Percentiles rank a stretch among this genome's conserved stretches.
Evolutionary conservation across 2,113 vertebrate species (phyloP).

Genomic region (Dasypus novemcinctus): DNA sequence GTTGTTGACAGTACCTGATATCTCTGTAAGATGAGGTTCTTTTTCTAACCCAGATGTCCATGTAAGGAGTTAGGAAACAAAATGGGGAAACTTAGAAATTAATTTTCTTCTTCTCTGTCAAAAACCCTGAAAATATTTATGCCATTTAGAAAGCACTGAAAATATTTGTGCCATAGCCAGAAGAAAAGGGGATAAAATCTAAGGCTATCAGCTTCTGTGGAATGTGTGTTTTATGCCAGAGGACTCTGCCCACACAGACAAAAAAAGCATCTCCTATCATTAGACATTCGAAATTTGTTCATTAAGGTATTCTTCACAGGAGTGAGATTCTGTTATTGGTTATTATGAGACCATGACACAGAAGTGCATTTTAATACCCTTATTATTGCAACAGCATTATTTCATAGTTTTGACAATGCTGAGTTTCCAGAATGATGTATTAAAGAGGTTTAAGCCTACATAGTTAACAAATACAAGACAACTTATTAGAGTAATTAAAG

Average conservation of each 20-base stretch:
- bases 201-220: slow-evolving; percentile 29
- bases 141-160: slow-evolving; percentile 54
- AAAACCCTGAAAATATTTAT: slow-evolving; percentile 59
- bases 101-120: slow-evolving; percentile 48
- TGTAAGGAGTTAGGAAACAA: background rate
- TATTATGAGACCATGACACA: slow-evolving; percentile 27
- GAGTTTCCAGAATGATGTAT: background rate
- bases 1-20: background rate
- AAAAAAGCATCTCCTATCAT: background rate
- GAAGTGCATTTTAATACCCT: slow-evolving; percentile 34
- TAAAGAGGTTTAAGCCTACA: background rate
- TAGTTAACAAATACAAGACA: slow-evolving; percentile 3
- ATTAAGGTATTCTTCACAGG: slow-evolving; percentile 56
- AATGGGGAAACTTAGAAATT: background rate
- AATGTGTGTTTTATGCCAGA: background rate
- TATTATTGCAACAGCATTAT: slow-evolving; percentile 42
- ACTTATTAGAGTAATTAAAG: background rate
- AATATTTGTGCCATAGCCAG: slow-evolving; percentile 53
- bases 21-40: background rate
- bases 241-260: slow-evolving; percentile 35
- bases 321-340: slow-evolving; percentile 37
- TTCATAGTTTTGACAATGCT: slow-evolving; percentile 56
- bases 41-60: background rate
- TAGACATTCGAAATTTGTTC: slow-evolving; percentile 61
- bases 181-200: slow-evolving; percentile 42